Evolutionary conservation across 37 sponge, comb jelly and placozoan genomes (phyloP), one percentile per base, ranked within the genome.

Genomic region (Ephydatia muelleri): DNA sequence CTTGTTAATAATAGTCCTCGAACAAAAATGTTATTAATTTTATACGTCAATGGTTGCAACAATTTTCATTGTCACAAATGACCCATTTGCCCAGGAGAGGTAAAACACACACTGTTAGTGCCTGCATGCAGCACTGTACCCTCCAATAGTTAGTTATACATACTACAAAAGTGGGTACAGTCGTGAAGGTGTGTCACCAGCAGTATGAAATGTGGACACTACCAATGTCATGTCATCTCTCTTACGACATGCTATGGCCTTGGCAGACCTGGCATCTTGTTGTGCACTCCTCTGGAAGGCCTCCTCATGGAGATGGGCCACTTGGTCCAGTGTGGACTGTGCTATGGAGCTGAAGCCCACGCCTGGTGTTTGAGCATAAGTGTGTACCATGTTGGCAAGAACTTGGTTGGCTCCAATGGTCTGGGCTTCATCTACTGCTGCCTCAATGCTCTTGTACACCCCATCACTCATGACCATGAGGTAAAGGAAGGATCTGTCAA

Each of bases 391-490:
- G 21, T 25, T 36, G 27, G 84, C 33, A 12, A 90, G 78, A 12
- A 79, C 69, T 31, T 73, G 75, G 67, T 87, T 82, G 12, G 75
- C 77, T 29, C 83, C 89, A 49, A 65, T 86, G 13, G 67, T 26
- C n/a, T 73, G 38, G 35, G 72, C 33, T 2, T 72, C 72, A 21
- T 29, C 69, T 25, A 73, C 81, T 35, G 68, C 27, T n/a, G 73
- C 78, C 79, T 94, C 94, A 21, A 94, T 82, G 66, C 82, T 86
- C 78, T 96, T 93, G 80, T 96, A 96, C 19, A 96, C 86, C 22
- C 96, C 96, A 78, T 93, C 94, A 43, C 92, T 76, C 96, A 96
- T 96, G 12, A 96, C 81, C 16, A 96, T 70, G 33, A 96, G 68
- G 77, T 91, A 96, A 31, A 49, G 75, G 75, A 79, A 83, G 27